phyloP scores from a whole-genome alignment of 2,797 vertebrate genomes.

The Argyrosomus regius region DNA sequence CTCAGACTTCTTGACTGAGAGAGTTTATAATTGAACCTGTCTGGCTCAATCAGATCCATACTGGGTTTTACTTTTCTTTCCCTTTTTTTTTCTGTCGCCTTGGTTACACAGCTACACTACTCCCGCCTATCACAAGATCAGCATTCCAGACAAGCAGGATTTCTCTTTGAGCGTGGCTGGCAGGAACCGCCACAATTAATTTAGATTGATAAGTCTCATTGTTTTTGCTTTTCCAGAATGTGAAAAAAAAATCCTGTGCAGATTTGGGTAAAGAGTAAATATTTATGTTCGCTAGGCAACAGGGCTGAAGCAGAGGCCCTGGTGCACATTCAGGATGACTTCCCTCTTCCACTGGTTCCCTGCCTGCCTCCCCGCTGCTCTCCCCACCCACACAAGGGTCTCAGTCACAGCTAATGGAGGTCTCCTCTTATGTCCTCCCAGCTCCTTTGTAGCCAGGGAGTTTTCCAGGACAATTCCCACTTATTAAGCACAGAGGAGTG shows the following conservation, averaged over 20 bases:
- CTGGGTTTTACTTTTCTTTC: conserved; percentile 2
- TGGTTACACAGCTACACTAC: conserved; percentile 47
- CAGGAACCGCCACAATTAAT: conserved; percentile 49
- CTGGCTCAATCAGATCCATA: conserved; percentile 51
- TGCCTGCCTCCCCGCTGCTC: conserved; percentile 52
- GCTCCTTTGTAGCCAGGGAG: conserved; percentile 33
- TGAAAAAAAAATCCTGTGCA: conserved; percentile 60
- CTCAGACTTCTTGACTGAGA: conserved; percentile 24
- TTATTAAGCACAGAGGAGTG: conserved; percentile 36
- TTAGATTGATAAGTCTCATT: conserved; percentile 77
- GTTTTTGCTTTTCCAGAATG: conserved; percentile 73
- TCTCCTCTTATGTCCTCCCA: conserved; percentile 57
- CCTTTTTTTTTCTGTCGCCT: conserved; percentile 5
- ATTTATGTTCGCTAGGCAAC: conserved; percentile 87
- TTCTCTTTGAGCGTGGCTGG: conserved; percentile 40
- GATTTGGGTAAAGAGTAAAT: conserved; percentile 83
- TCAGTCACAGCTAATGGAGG: conserved; percentile 65
- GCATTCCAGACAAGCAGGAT: conserved; percentile 52
- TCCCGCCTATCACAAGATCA: conserved; percentile 64
- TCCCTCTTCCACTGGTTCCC: conserved; percentile 76
- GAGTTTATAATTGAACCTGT: conserved; percentile 51
- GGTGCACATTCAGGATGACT: conserved; percentile 78
- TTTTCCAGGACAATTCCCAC: conserved; percentile 55
- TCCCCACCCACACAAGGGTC: conserved; percentile 50
- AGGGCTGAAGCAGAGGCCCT: conserved; percentile 68